phyloP scores from a whole-genome alignment of 1,140 invertebrate species.

The Ostrea denselamellosa region DNA sequence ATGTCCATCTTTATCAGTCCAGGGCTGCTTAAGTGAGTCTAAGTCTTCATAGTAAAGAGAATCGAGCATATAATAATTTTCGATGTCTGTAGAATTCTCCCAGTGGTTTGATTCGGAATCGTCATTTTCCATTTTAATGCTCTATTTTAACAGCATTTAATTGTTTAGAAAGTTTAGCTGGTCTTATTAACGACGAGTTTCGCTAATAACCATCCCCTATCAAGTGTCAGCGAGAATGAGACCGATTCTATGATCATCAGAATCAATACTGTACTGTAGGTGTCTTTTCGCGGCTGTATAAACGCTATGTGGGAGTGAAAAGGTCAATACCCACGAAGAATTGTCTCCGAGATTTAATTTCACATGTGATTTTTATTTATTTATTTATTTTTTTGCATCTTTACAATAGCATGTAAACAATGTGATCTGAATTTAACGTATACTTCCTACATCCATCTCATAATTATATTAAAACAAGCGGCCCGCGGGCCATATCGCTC shows the following conservation, averaged over 20 bases:
- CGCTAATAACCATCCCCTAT: background rate
- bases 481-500: no score
- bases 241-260: background rate
- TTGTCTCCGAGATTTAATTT: background rate
- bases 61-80: background rate
- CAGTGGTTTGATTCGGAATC: background rate
- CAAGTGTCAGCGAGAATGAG: background rate
- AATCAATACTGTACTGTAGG: background rate
- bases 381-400: no score
- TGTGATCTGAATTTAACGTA: no score
- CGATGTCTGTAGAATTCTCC: background rate
- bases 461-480: no score
- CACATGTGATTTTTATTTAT: no score
- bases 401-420: no score
- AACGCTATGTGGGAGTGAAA: background rate
- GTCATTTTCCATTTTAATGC: background rate
- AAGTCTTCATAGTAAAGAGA: conserved; percentile 68
- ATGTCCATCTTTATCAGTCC: conserved; percentile 67
- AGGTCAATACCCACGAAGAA: background rate
- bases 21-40: conserved; percentile 65
- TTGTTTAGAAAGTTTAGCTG: background rate
- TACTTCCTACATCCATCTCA: no score
- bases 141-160: background rate
- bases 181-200: background rate
- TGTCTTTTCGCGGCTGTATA: background rate